Conservation (phyloP, 2,113 vertebrate genomes). For the Probosciger aterrimus region DNA sequence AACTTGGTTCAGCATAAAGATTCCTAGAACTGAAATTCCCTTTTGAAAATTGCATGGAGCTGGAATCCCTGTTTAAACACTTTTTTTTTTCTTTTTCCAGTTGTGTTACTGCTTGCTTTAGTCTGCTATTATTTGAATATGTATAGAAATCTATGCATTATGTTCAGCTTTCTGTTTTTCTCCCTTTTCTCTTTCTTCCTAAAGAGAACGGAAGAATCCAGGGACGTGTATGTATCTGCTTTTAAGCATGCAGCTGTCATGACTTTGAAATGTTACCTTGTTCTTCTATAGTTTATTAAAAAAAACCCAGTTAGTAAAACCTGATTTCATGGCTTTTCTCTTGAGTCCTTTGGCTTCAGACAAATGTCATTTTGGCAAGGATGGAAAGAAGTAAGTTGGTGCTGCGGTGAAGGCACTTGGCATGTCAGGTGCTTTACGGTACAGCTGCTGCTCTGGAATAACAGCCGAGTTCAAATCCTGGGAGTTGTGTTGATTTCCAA, state of each 20-base stretch:
- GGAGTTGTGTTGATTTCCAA: not conserved
- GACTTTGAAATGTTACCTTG: conserved; percentile 39
- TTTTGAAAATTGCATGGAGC: not conserved
- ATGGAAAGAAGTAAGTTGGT: not conserved
- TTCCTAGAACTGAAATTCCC: not conserved
- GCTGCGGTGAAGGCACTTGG: not conserved
- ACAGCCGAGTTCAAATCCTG: not conserved
- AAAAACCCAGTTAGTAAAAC: conserved; percentile 42
- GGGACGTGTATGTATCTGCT: conserved; percentile 38
- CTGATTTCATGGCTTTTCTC: conserved; percentile 10
- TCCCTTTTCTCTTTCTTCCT: not conserved
- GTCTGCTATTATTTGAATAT: conserved; percentile 21
- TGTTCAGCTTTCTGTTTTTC: not conserved
- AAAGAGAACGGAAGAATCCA: not conserved
- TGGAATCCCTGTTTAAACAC: not conserved
- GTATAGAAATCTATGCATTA: conserved; percentile 25
- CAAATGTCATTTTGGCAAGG: not conserved
- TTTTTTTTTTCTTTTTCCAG: not conserved
- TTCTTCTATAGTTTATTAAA: conserved; percentile 69
- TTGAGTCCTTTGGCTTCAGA: not conserved
- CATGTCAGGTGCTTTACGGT: not conserved
- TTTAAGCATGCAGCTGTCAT: conserved; percentile 55
- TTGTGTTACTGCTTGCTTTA: conserved; percentile 32
- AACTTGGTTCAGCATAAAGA: not conserved
- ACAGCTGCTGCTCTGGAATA: not conserved